Percentiles rank a stretch among this genome's conserved stretches.
phyloP scores from a whole-genome alignment of 2,797 vertebrate species.

The Calcarius lapponicus region DNA sequence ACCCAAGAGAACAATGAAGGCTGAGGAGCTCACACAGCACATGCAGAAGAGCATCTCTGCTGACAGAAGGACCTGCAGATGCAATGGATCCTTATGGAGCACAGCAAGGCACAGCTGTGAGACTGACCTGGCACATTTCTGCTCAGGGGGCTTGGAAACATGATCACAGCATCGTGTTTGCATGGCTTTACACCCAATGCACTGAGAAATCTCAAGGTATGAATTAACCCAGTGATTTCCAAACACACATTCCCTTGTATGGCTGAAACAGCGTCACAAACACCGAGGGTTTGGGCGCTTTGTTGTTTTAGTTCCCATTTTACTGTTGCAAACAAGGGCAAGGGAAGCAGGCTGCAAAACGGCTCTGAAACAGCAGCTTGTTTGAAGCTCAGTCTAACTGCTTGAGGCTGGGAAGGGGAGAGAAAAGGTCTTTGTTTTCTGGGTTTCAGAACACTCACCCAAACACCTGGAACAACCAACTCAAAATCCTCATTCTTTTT shows the following conservation, averaged over 20 bases:
- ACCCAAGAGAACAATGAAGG: neutral
- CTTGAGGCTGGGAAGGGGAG: neutral
- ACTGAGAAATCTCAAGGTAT: neutral
- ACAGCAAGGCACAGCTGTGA: neutral
- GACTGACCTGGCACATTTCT: neutral
- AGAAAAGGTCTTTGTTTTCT: neutral
- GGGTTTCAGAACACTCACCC: neutral
- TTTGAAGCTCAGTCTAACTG: neutral
- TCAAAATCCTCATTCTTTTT: neutral
- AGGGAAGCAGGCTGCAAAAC: neutral
- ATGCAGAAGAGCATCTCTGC: neutral
- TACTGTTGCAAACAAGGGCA: neutral
- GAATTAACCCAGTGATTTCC: neutral
- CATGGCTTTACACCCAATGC: neutral
- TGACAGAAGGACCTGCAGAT: neutral
- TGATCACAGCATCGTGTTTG: fast-evolving
- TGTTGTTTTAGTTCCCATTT: neutral
- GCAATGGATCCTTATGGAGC: neutral
- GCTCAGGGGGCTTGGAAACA: neutral
- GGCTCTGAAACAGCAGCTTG: neutral
- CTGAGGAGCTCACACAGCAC: neutral
- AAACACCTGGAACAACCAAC: neutral
- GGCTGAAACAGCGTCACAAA: neutral
- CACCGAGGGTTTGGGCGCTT: neutral
- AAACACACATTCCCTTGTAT: neutral